Evolutionary conservation across 2,888 invertebrate species (phyloP).

Genomic region (Phengaris alcon): DNA sequence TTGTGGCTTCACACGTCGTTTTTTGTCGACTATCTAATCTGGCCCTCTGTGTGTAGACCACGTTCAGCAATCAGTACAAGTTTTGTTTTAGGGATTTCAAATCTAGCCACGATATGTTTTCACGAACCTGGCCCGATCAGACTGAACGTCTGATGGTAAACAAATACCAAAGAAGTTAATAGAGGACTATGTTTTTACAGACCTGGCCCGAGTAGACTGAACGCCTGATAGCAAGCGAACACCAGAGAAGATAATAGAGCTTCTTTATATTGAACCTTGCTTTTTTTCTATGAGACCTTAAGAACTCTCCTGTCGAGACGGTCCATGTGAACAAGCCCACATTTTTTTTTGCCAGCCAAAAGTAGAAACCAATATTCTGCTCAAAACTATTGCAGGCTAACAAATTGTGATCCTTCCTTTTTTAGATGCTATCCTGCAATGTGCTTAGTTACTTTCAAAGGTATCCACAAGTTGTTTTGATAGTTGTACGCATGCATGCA

Average conservation of each 20-base stretch:
- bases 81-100: neutral
- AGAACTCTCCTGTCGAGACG: too few species aligned
- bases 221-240: too few species aligned
- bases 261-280: too few species aligned
- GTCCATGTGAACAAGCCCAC: neutral
- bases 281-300: too few species aligned
- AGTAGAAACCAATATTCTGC: neutral
- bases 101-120: too few species aligned
- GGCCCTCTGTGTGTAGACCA: neutral
- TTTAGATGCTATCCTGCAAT: neutral
- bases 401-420: neutral
- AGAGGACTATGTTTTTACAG: too few species aligned
- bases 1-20: constrained; percentile 24
- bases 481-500: neutral
- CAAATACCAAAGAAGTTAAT: too few species aligned
- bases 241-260: too few species aligned
- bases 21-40: constrained; percentile 8
- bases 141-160: too few species aligned
- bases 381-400: neutral
- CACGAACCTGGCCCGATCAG: too few species aligned
- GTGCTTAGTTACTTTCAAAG: neutral
- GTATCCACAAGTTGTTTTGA: constrained; percentile 1
- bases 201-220: too few species aligned
- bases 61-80: neutral
- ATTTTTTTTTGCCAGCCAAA: neutral